Evolutionary conservation across 2,888 invertebrate genomes (phyloP).

Genomic region (Tetranychus piercei): DNA sequence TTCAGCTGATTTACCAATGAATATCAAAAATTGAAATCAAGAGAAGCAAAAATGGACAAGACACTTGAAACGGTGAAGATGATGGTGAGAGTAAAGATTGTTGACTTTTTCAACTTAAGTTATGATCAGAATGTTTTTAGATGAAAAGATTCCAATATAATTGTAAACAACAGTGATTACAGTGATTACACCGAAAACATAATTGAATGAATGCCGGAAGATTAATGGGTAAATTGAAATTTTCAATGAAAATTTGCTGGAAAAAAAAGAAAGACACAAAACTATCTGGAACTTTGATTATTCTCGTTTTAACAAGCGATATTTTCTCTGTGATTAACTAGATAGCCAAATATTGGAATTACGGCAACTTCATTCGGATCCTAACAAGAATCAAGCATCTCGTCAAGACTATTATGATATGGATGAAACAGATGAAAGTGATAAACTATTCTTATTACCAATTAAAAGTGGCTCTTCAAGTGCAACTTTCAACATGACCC

Average conservation of each 20-base stretch:
- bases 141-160: no score
- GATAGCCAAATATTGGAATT: neutral
- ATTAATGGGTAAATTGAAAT: no score
- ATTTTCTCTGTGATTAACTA: neutral
- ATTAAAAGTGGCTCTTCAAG: neutral
- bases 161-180: no score
- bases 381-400: neutral
- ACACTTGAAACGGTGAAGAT: neutral
- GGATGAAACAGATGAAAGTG: neutral
- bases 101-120: no score
- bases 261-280: no score
- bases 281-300: no score
- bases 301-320: no score
- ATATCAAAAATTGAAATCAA: neutral
- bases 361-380: slow-evolving; percentile 5
- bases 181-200: no score
- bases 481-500: slow-evolving; percentile 17
- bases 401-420: neutral
- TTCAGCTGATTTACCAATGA: no score
- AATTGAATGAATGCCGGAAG: no score
- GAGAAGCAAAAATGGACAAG: neutral
- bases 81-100: neutral
- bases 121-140: no score
- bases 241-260: no score
- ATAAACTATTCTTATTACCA: slow-evolving; percentile 17